A percentile compares a stretch with the other conserved stretches of the same genome.
These are phyloP conservation scores for Erebia ligea DNA, from an alignment of 2,888 invertebrate species.

Conservation along the genomic window DNA sequence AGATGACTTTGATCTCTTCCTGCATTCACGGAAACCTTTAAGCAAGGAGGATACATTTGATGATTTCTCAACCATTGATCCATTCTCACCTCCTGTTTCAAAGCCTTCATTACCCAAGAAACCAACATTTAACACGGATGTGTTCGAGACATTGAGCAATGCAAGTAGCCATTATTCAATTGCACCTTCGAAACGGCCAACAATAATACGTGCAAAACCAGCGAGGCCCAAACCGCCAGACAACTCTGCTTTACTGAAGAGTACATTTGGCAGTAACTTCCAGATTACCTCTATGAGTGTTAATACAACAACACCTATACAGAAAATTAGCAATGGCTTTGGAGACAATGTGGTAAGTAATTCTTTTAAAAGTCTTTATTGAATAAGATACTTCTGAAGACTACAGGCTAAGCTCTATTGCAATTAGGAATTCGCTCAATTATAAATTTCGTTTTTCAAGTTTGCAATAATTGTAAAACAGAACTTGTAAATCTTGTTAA, in stretches of 20 bases:
- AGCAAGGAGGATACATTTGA: conserved; percentile 74
- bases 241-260: conserved; percentile 70
- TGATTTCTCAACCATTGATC: conserved; percentile 81
- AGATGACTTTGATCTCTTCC: conserved; percentile 90
- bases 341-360: conserved; percentile 71
- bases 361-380: neutral
- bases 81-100: conserved; percentile 78
- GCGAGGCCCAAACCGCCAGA: conserved; percentile 82
- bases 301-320: conserved; percentile 73
- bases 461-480: too few relatives aligned
- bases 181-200: conserved; percentile 84
- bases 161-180: conserved; percentile 63
- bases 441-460: too few relatives aligned
- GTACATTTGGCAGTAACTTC: conserved; percentile 62
- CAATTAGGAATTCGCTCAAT: too few relatives aligned
- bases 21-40: conserved; percentile 71
- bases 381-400: too few relatives aligned
- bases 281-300: conserved; percentile 67
- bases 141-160: conserved; percentile 84
- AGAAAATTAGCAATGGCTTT: conserved; percentile 67
- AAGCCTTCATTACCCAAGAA: conserved; percentile 75
- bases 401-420: too few relatives aligned
- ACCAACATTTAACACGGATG: conserved; percentile 84
- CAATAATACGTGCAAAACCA: conserved; percentile 89
- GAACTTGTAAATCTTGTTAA: too few relatives aligned